A percentile compares a stretch with the other conserved stretches of the same genome.
Conservation (phyloP, 2,888 invertebrate genomes). For the Leucozona laternaria region DNA sequence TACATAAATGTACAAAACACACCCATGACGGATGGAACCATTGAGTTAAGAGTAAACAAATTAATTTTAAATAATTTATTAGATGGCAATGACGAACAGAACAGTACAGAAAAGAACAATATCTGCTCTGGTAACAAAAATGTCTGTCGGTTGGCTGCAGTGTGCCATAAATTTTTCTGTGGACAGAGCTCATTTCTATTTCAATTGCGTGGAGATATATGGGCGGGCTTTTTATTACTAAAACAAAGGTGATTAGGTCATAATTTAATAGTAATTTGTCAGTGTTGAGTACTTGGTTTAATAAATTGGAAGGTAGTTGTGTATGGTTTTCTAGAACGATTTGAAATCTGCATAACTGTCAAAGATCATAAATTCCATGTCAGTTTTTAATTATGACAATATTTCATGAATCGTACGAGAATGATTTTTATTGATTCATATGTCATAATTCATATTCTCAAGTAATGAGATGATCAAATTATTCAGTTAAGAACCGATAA, state of each 20-base stretch:
- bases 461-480: too few relatives aligned
- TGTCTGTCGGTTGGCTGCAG: conserved; percentile 19
- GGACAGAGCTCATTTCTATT: conserved; percentile 30
- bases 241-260: conserved; percentile 47
- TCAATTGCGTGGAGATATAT: conserved; percentile 37
- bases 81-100: conserved; percentile 35
- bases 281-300: conserved; percentile 20
- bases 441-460: too few relatives aligned
- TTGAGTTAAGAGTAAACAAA: conserved; percentile 45
- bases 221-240: conserved; percentile 25
- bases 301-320: conserved; percentile 2
- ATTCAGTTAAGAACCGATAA: too few relatives aligned
- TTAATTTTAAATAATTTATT: conserved; percentile 67
- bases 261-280: conserved; percentile 34
- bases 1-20: conserved; percentile 11
- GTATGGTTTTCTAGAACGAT: not conserved
- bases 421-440: too few relatives aligned
- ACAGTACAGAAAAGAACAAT: conserved; percentile 15
- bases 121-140: conserved; percentile 38
- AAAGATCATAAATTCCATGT: not conserved
- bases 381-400: not conserved
- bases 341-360: not conserved
- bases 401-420: not conserved
- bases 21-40: conserved; percentile 21
- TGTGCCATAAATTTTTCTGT: conserved; percentile 37